Conservation (phyloP, 1,140 invertebrate species). For the Drosophila pruinosa region DNA sequence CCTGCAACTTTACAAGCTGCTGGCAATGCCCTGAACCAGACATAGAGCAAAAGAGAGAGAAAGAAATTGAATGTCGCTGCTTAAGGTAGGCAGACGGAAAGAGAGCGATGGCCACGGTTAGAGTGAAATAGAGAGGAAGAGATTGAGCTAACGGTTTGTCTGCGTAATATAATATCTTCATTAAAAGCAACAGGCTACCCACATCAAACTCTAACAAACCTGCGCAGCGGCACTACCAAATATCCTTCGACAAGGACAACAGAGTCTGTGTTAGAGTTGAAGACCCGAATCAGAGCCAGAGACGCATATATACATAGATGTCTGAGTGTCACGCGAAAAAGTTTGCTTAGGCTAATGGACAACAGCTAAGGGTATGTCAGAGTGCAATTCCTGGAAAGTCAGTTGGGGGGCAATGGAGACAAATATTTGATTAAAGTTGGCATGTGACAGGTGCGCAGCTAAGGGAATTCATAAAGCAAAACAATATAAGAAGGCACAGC, state of each 20-base stretch:
- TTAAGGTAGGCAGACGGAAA: not conserved
- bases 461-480: not conserved
- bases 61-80: not conserved
- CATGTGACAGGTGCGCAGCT: not conserved
- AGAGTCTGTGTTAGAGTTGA: not conserved
- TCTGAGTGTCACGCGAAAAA: not conserved
- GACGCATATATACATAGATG: not conserved
- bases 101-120: not conserved
- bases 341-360: constrained; percentile 47
- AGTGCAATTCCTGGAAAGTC: not conserved
- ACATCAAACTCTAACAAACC: constrained; percentile 65
- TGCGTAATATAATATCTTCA: constrained; percentile 36
- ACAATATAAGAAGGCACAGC: too few species aligned
- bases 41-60: not conserved
- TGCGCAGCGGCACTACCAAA: constrained; percentile 29
- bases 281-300: not conserved
- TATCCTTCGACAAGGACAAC: constrained; percentile 33
- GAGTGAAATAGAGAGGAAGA: not conserved
- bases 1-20: constrained; percentile 24
- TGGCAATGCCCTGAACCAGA: constrained; percentile 48
- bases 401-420: not conserved
- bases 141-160: constrained; percentile 8
- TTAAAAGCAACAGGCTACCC: constrained; percentile 57
- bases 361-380: not conserved
- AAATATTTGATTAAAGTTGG: constrained; percentile 20